phyloP scores from a whole-genome alignment of 2,113 vertebrate genomes.

The Cyprinus carpio region DNA sequence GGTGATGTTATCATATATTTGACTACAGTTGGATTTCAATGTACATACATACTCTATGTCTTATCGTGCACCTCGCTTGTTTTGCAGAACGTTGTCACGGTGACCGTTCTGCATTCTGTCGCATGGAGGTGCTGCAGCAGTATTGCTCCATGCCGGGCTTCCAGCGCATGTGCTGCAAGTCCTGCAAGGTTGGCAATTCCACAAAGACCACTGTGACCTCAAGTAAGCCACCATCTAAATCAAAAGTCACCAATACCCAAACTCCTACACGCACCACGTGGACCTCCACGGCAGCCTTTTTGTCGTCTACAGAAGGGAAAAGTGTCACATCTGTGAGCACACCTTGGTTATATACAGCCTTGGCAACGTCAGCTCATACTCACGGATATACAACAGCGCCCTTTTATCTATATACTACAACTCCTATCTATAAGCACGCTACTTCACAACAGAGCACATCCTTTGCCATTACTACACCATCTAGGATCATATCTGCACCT shows the following conservation, averaged over 20 bases:
- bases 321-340: neutral
- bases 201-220: slow-evolving; percentile 12
- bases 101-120: slow-evolving; percentile 93
- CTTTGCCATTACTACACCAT: slow-evolving; percentile 43
- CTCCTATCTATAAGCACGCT: slow-evolving; percentile 43
- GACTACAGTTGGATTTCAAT: neutral
- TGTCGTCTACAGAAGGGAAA: neutral
- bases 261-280: neutral
- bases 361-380: neutral
- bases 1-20: no score
- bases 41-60: slow-evolving; percentile 23
- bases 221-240: slow-evolving; percentile 25
- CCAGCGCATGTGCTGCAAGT: slow-evolving; percentile 90
- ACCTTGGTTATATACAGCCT: neutral
- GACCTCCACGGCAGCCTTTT: neutral
- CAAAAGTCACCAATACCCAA: slow-evolving; percentile 5
- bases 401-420: slow-evolving; percentile 40
- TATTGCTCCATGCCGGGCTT: slow-evolving; percentile 89
- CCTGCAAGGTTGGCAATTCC: slow-evolving; percentile 75
- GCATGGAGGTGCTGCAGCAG: slow-evolving; percentile 86
- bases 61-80: slow-evolving; percentile 70
- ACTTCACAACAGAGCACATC: slow-evolving; percentile 43
- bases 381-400: neutral
- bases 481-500: neutral
- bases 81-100: slow-evolving; percentile 91